phyloP scores from a whole-genome alignment of 2,797 vertebrate species.

The Phalanger gymnotis region DNA sequence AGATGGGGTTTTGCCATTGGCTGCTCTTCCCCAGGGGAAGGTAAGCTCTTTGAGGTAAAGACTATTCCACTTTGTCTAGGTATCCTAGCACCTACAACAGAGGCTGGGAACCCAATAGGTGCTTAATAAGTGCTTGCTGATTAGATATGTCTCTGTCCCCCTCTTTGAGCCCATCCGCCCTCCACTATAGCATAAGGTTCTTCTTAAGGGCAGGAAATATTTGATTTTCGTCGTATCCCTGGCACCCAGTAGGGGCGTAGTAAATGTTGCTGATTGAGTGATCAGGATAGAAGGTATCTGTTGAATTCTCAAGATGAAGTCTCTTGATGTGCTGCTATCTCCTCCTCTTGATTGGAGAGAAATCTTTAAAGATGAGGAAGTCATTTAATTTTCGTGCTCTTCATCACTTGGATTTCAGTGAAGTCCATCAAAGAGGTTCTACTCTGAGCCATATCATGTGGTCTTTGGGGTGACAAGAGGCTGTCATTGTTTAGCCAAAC shows the following conservation, averaged over 20 bases:
- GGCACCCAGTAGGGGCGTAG: background rate
- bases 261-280: background rate
- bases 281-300: background rate
- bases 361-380: background rate
- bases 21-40: background rate
- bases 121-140: background rate
- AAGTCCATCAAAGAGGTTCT: background rate
- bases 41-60: background rate
- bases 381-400: background rate
- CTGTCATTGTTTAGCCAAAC: background rate
- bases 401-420: background rate
- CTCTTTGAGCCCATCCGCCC: background rate
- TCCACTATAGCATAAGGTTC: background rate
- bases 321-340: background rate
- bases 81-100: background rate
- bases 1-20: background rate
- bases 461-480: background rate
- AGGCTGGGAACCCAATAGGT: background rate
- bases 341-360: background rate
- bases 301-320: background rate
- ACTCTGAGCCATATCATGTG: background rate
- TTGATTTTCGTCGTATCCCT: background rate
- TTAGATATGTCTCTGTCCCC: background rate
- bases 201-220: background rate
- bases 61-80: background rate